Percentiles rank a stretch among this genome's conserved stretches.
Conservation (phyloP, 2,113 vertebrate genomes). For the Pleuronectes platessa region DNA sequence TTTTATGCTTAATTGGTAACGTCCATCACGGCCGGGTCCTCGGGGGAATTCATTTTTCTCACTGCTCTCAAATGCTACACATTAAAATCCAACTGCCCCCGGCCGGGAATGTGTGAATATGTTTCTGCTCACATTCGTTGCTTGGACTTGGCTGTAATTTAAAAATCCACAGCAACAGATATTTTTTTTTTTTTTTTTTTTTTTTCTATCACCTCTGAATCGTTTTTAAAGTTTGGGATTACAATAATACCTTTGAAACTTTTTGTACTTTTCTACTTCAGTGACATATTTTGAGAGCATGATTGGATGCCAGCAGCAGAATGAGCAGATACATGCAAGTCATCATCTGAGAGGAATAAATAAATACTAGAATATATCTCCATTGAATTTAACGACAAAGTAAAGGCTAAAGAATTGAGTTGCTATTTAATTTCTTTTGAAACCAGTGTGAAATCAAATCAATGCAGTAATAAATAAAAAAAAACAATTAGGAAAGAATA, state of each 20-base stretch:
- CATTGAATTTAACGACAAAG: too few species aligned
- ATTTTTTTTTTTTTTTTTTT: background rate
- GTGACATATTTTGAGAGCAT: background rate
- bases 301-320: too few species aligned
- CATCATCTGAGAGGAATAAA: too few species aligned
- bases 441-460: too few species aligned
- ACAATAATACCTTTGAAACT: slow-evolving; percentile 10
- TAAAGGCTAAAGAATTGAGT: too few species aligned
- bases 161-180: slow-evolving; percentile 21
- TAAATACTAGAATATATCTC: too few species aligned
- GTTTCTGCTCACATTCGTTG: slow-evolving; percentile 43
- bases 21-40: slow-evolving; percentile 60
- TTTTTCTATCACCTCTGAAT: slow-evolving; percentile 25
- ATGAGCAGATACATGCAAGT: too few species aligned
- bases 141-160: slow-evolving; percentile 40
- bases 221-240: slow-evolving; percentile 9
- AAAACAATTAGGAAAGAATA: too few species aligned
- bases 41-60: slow-evolving; percentile 56
- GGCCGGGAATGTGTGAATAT: slow-evolving; percentile 54
- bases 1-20: slow-evolving; percentile 67
- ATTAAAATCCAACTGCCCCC: slow-evolving; percentile 75
- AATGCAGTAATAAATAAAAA: too few species aligned
- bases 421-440: too few species aligned
- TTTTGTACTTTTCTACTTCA: background rate
- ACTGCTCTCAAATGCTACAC: slow-evolving; percentile 42